Conservation (phyloP, 2,113 vertebrate species). For the Strix aluco region DNA sequence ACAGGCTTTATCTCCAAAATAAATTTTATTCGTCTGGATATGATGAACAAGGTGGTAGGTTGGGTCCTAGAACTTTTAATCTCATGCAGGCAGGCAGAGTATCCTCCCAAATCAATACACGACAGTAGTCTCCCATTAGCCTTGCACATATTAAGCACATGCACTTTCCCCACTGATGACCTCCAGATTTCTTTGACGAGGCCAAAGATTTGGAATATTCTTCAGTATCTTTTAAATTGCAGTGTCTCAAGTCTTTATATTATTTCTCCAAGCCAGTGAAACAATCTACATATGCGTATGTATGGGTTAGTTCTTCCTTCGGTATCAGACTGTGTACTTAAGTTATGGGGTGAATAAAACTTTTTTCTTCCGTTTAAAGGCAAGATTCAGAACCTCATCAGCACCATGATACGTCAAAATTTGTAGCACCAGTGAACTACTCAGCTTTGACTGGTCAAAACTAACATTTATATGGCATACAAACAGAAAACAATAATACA, state of each 20-base stretch:
- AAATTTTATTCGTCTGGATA: not conserved
- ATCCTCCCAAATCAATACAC: not conserved
- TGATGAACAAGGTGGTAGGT: not conserved
- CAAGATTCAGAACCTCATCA: not conserved
- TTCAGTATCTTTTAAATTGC: not conserved
- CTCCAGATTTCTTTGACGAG: not conserved
- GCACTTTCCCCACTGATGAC: not conserved
- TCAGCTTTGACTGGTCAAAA: not conserved
- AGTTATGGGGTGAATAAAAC: not conserved
- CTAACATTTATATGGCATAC: not conserved
- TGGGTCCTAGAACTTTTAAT: not conserved
- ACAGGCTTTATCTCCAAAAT: not conserved
- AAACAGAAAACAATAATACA: not conserved
- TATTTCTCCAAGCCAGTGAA: not conserved
- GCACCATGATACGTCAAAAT: not conserved
- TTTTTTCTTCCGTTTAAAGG: not conserved
- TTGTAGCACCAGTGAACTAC: slow-evolving; percentile 17
- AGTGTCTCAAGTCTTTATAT: not conserved
- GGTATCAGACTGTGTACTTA: not conserved
- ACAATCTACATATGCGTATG: not conserved
- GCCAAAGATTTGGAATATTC: not conserved
- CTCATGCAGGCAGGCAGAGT: not conserved
- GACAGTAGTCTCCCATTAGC: not conserved
- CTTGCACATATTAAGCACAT: not conserved
- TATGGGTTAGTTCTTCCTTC: not conserved